phyloP scores from a whole-genome alignment of 2,888 invertebrate species.

The Cyrtodaria siliqua region DNA sequence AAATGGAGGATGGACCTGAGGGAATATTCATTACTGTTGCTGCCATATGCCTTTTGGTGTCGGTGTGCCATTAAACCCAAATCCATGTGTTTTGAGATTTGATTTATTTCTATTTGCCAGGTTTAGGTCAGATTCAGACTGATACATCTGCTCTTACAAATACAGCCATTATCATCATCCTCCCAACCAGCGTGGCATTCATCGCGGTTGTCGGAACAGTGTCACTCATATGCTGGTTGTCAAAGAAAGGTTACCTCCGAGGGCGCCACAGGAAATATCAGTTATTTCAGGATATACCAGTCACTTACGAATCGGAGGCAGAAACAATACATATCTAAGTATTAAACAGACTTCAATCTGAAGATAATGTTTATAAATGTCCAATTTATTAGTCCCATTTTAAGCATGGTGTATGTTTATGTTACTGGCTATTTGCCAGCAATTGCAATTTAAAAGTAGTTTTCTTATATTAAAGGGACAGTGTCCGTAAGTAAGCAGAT shows the following conservation, averaged over 20 bases:
- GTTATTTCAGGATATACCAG: slow-evolving; percentile 42
- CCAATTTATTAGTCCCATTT: not conserved
- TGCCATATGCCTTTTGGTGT: not conserved
- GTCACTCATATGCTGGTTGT: slow-evolving; percentile 76
- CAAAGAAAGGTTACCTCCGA: slow-evolving; percentile 65
- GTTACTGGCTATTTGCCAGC: no score
- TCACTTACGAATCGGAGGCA: slow-evolving; percentile 53
- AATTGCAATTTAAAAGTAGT: no score
- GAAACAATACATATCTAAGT: slow-evolving; percentile 61
- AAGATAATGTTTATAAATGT: not conserved
- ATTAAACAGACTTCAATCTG: no score
- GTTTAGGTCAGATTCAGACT: slow-evolving; percentile 35
- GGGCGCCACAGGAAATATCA: slow-evolving; percentile 48
- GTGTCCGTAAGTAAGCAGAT: no score
- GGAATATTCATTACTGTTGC: not conserved
- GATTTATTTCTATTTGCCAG: slow-evolving; percentile 21
- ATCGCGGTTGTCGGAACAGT: slow-evolving; percentile 46
- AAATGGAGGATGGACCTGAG: not conserved
- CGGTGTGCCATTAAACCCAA: not conserved
- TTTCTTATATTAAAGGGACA: no score
- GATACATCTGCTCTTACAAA: slow-evolving; percentile 40
- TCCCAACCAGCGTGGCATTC: slow-evolving; percentile 50
- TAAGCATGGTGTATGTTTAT: no score
- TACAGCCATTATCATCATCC: slow-evolving; percentile 50
- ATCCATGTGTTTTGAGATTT: not conserved